A percentile compares a stretch with the other conserved stretches of the same genome.
Conservation (phyloP, 1,140 invertebrate genomes). For the Artemia franciscana region DNA sequence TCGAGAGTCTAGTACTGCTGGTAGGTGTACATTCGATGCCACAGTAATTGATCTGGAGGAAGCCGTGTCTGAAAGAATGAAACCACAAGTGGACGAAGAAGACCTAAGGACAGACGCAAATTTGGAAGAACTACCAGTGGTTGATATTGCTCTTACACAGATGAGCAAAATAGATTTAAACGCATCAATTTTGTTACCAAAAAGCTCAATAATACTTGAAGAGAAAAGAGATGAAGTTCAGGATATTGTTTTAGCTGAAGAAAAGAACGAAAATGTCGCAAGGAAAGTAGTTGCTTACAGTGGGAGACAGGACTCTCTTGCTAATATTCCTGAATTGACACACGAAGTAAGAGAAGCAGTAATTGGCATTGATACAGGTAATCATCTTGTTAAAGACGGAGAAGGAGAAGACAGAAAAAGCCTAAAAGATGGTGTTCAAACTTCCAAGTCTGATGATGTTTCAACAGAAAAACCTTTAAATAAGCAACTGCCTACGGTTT, state of each 20-base stretch:
- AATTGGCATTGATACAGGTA: no score
- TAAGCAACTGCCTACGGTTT: no score
- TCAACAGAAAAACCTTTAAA: no score
- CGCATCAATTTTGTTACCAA: not conserved
- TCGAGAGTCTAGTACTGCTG: slow-evolving; percentile 63
- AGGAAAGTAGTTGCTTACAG: not conserved
- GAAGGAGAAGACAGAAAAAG: no score
- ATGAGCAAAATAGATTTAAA: not conserved
- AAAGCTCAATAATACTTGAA: not conserved
- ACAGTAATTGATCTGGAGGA: slow-evolving; percentile 56
- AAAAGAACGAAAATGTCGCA: not conserved
- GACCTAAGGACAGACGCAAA: slow-evolving; percentile 43
- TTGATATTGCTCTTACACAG: slow-evolving; percentile 26
- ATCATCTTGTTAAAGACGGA: no score
- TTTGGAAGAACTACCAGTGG: slow-evolving; percentile 52
- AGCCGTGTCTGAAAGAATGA: slow-evolving; percentile 4
- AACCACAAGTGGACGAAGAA: slow-evolving; percentile 7
- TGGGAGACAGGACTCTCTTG: not conserved
- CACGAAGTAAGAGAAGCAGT: no score
- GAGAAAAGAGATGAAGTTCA: not conserved
- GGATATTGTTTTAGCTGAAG: not conserved
- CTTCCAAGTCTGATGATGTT: no score
- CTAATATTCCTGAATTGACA: not conserved
- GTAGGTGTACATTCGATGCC: slow-evolving; percentile 66
- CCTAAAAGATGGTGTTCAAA: no score